These are phyloP conservation scores for Cololabis saira DNA, from an alignment of 2,113 vertebrate species.

Conservation along the genomic window DNA sequence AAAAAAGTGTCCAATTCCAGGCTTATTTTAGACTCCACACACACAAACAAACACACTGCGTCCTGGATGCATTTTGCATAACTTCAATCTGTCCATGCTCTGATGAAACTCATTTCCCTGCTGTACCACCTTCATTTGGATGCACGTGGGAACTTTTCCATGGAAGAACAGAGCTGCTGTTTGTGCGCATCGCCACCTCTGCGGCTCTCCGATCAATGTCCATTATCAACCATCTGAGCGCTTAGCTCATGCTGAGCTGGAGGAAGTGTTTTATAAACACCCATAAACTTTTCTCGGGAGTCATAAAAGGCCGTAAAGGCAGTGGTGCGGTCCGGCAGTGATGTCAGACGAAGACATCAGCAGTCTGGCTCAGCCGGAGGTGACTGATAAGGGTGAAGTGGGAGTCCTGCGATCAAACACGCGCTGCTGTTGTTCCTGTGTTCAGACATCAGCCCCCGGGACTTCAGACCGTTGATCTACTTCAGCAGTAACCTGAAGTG, in stretches of 20 bases:
- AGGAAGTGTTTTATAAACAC: constrained; percentile 10
- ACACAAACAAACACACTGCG: background rate
- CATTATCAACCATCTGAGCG: constrained; percentile 16
- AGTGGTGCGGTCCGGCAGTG: background rate
- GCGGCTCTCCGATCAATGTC: constrained; percentile 5
- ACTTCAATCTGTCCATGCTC: background rate
- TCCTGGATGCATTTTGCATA: constrained; percentile 27
- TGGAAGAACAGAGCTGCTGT: constrained; percentile 30
- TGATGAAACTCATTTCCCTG: constrained; percentile 43
- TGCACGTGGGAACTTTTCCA: constrained; percentile 34
- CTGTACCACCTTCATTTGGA: constrained; percentile 27
- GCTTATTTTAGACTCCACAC: background rate
- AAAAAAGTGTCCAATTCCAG: background rate
- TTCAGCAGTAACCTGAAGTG: no score
- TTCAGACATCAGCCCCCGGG: no score
- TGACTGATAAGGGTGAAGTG: no score
- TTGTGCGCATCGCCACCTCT: constrained; percentile 8
- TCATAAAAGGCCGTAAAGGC: background rate
- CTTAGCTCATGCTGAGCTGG: background rate
- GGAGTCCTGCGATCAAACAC: no score
- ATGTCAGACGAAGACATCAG: background rate
- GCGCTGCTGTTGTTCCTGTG: no score
- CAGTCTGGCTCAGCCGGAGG: no score
- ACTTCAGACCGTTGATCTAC: no score
- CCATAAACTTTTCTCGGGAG: background rate